Base-by-base conservation (phyloP, 2,797 vertebrate genomes). In the Hapalemur alaotrensis region DNA sequence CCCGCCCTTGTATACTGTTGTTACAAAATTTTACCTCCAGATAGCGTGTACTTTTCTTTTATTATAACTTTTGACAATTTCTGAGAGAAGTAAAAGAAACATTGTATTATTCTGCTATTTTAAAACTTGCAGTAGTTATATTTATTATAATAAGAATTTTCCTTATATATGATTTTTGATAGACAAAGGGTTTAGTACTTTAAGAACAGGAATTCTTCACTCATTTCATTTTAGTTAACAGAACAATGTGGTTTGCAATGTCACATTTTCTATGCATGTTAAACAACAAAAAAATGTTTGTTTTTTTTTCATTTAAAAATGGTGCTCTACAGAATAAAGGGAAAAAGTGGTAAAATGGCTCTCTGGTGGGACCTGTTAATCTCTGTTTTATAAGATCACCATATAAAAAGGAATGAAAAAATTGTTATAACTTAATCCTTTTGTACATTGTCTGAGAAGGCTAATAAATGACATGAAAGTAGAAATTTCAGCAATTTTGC, bases 401-500 rank as follows among this genome's bases (percentile, higher is more conserved):
- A 18, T 63, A 54, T 10, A 89, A 93, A 11, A 81, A 57, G 75
- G 3, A 57, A 11, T 57, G 25, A 59, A 83, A 78, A 80, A 59
- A 38, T 4, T 65, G 9, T 48, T 65, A 38, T 54, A 57, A 82
- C 13, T 81, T 61, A 52, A 89, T 43, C 0, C 28, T 95, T 28
- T 14, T 65, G 0, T 82, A 17, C 25, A 75, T 48, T 41, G 4
- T 97, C 88, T 96, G 59, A 72, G 52, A 13, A 4, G 79, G 76
- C 61, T 95, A 93, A 84, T 7, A 69, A n/a, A 48, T 4, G 76
- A 84, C 10, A 75, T 65, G 20, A 63, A 63, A 97, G 59, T 69
- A 35, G 82, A 96, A 97, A 96, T 94, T 73, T 97, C 92, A 96
- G 95, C 63, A 46, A 7, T 81, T 97, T 95, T 96, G 35, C 30